phyloP scores from a whole-genome alignment of 2,888 invertebrate genomes.

The Phytoseiulus persimilis region DNA sequence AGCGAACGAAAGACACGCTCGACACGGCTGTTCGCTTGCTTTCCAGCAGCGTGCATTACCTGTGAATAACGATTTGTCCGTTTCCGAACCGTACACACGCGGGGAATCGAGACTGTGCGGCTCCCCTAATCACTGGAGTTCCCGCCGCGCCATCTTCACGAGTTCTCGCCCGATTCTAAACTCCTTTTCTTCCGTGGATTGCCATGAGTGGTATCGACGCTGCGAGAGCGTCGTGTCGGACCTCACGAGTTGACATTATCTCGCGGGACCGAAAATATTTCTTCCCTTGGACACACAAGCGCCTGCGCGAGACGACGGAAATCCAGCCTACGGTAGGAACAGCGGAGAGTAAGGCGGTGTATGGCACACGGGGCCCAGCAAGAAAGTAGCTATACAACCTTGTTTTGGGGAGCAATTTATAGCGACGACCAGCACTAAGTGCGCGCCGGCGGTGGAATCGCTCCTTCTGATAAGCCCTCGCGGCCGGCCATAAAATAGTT shows the following conservation, averaged over 20 bases:
- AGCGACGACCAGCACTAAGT: neutral
- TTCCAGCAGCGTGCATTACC: no score
- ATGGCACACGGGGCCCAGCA: neutral
- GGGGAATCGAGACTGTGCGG: no score
- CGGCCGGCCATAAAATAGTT: neutral
- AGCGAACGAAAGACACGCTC: no score
- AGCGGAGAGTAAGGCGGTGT: neutral
- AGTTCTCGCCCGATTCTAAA: no score
- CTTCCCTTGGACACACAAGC: neutral
- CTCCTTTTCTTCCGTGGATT: no score
- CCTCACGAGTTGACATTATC: neutral
- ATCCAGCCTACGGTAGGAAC: neutral
- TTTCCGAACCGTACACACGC: no score
- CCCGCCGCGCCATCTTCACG: no score
- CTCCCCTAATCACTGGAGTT: no score
- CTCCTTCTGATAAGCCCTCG: neutral
- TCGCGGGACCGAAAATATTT: neutral
- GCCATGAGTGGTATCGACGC: neutral
- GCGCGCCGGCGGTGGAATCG: neutral
- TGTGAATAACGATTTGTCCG: no score
- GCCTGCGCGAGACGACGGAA: neutral
- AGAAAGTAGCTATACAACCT: neutral
- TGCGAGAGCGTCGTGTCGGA: neutral
- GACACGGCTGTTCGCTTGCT: no score
- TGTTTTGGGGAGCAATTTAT: neutral